phyloP scores from a whole-genome alignment of 2,888 invertebrate species.

The Sinodicranocentrus sp. region DNA sequence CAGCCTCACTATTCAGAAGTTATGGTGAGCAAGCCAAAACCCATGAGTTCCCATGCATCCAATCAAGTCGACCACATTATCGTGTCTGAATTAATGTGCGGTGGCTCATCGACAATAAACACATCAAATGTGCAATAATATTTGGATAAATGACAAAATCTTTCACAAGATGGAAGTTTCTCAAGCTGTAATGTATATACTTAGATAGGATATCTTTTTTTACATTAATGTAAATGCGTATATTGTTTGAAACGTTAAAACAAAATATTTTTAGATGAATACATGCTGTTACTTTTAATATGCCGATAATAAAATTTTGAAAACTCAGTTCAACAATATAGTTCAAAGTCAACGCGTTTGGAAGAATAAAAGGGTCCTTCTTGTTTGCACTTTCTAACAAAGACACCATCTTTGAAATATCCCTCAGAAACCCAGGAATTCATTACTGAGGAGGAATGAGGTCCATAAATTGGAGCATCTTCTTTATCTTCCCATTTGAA shows the following conservation, averaged over 20 bases:
- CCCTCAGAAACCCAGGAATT: constrained; percentile 92
- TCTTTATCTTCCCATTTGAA: constrained; percentile 91
- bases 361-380: constrained; percentile 90
- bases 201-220: too few species aligned
- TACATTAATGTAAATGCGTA: too few species aligned
- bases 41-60: background rate
- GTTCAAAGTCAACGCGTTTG: constrained; percentile 94
- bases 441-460: constrained; percentile 92
- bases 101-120: constrained; percentile 34
- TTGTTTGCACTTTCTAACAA: constrained; percentile 89
- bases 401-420: constrained; percentile 88
- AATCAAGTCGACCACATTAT: constrained; percentile 17
- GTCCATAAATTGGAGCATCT: constrained; percentile 88
- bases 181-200: too few species aligned
- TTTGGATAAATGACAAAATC: too few species aligned
- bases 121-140: too few species aligned
- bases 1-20: constrained; percentile 28
- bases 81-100: constrained; percentile 50
- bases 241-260: too few species aligned
- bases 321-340: constrained; percentile 81
- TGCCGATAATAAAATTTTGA: too few species aligned
- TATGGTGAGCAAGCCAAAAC: background rate
- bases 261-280: too few species aligned
- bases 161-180: too few species aligned
- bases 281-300: too few species aligned